These are phyloP conservation scores for Drosophila varians DNA, from an alignment of 1,140 invertebrate species.

Conservation along the genomic window DNA sequence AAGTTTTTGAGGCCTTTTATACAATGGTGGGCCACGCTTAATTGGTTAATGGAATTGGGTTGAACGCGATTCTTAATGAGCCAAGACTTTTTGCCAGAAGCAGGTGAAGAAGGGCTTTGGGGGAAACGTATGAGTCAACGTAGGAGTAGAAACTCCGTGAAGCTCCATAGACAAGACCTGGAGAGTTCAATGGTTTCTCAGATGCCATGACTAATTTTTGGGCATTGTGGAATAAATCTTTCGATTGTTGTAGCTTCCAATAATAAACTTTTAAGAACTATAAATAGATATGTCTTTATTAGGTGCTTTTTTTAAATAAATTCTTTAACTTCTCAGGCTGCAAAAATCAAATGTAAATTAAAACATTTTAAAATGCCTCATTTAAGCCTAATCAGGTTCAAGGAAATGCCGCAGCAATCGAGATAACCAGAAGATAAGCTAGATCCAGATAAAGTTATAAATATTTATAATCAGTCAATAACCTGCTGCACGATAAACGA, in stretches of 20 bases:
- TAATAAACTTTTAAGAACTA: not conserved
- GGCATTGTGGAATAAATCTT: too few species aligned
- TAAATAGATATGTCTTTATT: not conserved
- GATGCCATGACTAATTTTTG: conserved; percentile 25
- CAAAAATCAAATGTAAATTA: not conserved
- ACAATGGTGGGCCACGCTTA: conserved; percentile 62
- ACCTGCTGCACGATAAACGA: conserved; percentile 46
- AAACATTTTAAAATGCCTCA: not conserved
- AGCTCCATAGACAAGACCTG: not conserved
- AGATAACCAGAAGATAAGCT: conserved; percentile 48
- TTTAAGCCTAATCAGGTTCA: not conserved
- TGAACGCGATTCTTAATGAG: conserved; percentile 69
- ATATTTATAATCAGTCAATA: conserved; percentile 65
- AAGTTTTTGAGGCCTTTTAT: conserved; percentile 42
- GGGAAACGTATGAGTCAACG: conserved; percentile 21
- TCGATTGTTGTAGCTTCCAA: not conserved
- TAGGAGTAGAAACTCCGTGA: conserved; percentile 4
- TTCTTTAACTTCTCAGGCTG: not conserved
- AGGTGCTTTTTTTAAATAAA: too few species aligned
- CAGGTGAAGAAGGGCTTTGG: not conserved
- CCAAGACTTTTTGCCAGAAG: conserved; percentile 28
- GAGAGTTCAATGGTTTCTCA: not conserved
- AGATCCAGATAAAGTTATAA: conserved; percentile 39
- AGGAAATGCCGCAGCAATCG: conserved; percentile 22
- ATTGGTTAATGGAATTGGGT: conserved; percentile 68